These are phyloP conservation scores for Crocallis elinguaria DNA, from an alignment of 2,888 invertebrate species.

Conservation along the genomic window DNA sequence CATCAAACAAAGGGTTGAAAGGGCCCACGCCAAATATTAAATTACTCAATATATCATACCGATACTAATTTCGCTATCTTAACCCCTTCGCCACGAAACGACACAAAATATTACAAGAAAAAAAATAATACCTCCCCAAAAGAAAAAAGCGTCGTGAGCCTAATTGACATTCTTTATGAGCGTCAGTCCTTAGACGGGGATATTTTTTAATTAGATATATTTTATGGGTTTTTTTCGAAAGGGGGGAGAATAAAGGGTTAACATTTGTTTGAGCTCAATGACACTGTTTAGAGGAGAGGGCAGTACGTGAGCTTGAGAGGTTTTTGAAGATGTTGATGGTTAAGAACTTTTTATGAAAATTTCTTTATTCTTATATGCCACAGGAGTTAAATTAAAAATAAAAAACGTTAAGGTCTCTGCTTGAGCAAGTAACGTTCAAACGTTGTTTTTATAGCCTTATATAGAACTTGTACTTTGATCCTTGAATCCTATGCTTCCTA, in stretches of 20 bases:
- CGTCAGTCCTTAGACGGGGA: slow-evolving; percentile 83
- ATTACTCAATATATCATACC: slow-evolving; percentile 85
- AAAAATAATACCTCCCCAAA: slow-evolving; percentile 57
- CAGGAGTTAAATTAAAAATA: too few relatives aligned
- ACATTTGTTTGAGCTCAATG: slow-evolving; percentile 80
- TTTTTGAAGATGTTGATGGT: too few relatives aligned
- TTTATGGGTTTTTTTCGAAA: slow-evolving; percentile 84
- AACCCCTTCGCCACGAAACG: slow-evolving; percentile 81
- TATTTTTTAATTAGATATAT: slow-evolving; percentile 86
- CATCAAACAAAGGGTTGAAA: slow-evolving; percentile 40
- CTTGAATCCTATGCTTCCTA: too few relatives aligned
- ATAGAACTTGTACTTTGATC: too few relatives aligned
- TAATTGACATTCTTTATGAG: slow-evolving; percentile 86
- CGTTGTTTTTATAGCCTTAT: too few relatives aligned
- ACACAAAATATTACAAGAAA: slow-evolving; percentile 78
- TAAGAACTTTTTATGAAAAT: too few relatives aligned
- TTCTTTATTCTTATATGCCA: too few relatives aligned
- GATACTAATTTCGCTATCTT: slow-evolving; percentile 84
- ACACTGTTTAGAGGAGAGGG: slow-evolving; percentile 19
- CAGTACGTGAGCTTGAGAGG: slow-evolving; percentile 2
- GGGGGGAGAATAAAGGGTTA: slow-evolving; percentile 82
- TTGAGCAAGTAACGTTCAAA: too few relatives aligned
- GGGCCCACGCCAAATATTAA: slow-evolving; percentile 77
- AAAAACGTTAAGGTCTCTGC: too few relatives aligned
- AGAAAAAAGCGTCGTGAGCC: slow-evolving; percentile 75